A percentile compares a stretch with the other conserved stretches of the same genome.
phyloP scores from a whole-genome alignment of 2,797 vertebrate species.

The Spondyliosoma cantharus region DNA sequence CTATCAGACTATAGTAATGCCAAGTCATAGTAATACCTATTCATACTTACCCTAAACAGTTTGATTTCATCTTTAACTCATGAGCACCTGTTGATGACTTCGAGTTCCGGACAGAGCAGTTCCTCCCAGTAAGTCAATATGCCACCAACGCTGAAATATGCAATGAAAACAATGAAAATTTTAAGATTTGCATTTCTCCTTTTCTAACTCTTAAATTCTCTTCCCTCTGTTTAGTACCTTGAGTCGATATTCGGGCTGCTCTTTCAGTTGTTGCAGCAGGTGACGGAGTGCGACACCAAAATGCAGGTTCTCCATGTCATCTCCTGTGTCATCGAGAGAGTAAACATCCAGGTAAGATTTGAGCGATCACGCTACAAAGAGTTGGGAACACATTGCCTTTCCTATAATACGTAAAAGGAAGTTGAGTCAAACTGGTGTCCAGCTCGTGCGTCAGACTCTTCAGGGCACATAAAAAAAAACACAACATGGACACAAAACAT shows the following conservation, averaged over 20 bases:
- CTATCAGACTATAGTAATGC: background rate
- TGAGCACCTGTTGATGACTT: constrained; percentile 96
- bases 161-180: background rate
- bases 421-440: background rate
- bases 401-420: background rate
- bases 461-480: constrained; percentile 16
- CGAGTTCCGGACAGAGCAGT: constrained; percentile 97
- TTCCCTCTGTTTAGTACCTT: constrained; percentile 86
- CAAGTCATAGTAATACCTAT: background rate
- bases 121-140: constrained; percentile 90
- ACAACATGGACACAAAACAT: constrained; percentile 37
- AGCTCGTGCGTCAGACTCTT: constrained; percentile 18
- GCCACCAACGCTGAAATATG: background rate
- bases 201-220: background rate
- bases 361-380: background rate
- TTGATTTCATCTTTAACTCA: constrained; percentile 83
- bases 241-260: constrained; percentile 94
- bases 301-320: constrained; percentile 98
- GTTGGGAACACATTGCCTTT: background rate
- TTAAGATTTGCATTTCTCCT: background rate
- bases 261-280: constrained; percentile 95
- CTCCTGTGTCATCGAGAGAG: constrained; percentile 97
- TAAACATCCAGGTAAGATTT: constrained; percentile 90
- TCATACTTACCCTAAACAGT: background rate
- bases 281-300: constrained; percentile 96